Conservation (phyloP, 1,140 invertebrate species). For the Neodiprion pinetum region DNA sequence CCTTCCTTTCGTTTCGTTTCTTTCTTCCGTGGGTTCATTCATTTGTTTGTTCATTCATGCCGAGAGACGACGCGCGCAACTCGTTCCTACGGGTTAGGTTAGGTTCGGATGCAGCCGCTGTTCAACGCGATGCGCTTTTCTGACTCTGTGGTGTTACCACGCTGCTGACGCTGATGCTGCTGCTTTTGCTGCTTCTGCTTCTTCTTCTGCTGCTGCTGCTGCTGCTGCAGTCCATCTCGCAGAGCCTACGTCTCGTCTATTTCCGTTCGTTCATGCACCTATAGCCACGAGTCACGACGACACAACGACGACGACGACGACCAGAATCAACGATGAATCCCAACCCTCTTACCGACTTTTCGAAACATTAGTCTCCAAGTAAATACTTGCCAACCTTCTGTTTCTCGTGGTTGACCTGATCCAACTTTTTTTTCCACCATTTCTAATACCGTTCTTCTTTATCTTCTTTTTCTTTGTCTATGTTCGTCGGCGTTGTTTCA, state of each 20-base stretch:
- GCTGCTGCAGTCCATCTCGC: background rate
- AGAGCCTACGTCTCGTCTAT: background rate
- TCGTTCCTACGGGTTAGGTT: background rate
- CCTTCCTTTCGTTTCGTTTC: background rate
- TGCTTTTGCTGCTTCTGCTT: background rate
- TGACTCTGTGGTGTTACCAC: background rate
- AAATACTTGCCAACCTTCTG: too few species aligned
- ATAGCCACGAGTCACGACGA: too few species aligned
- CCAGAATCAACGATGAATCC: too few species aligned
- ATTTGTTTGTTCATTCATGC: conserved; percentile 27
- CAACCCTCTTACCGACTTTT: too few species aligned
- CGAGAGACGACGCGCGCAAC: conserved; percentile 5
- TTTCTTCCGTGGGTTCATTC: conserved; percentile 34
- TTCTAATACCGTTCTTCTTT: too few species aligned
- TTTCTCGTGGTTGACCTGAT: too few species aligned
- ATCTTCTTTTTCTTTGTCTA: too few species aligned
- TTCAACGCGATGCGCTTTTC: background rate
- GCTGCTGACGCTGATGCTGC: background rate
- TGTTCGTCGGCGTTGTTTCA: too few species aligned
- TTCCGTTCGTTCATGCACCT: background rate
- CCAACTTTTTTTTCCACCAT: too few species aligned
- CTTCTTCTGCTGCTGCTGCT: background rate
- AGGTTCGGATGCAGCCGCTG: background rate
- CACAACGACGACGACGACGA: too few species aligned
- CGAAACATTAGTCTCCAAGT: too few species aligned